Percentiles rank a stretch among this genome's conserved stretches.
phyloP scores from a whole-genome alignment of 2,888 invertebrate species.

The Megamerina dolium region DNA sequence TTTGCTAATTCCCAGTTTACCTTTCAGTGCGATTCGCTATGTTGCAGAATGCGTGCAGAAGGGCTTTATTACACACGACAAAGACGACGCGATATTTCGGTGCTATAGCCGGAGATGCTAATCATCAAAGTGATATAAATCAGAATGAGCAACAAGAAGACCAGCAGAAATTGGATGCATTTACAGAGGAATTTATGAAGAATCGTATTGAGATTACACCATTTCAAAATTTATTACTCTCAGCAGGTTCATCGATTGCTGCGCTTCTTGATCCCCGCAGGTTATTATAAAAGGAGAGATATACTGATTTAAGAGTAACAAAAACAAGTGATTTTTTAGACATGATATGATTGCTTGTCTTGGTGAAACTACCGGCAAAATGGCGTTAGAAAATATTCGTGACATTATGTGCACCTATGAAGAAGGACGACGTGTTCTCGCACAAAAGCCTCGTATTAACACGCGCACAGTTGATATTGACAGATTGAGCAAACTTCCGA shows the following conservation, averaged over 20 bases:
- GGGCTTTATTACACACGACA: not conserved
- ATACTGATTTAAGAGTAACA: not conserved
- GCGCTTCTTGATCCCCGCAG: constrained; percentile 74
- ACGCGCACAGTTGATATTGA: constrained; percentile 72
- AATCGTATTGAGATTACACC: constrained; percentile 60
- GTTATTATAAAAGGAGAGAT: constrained; percentile 22
- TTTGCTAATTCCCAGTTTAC: not conserved
- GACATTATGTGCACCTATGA: constrained; percentile 67
- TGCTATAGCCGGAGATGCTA: no score
- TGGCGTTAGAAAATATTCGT: constrained; percentile 66
- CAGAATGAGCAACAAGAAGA: no score
- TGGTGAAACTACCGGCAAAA: constrained; percentile 81
- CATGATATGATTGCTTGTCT: constrained; percentile 93
- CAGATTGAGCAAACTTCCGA: constrained; percentile 64
- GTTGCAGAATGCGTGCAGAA: constrained; percentile 11
- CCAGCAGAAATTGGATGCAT: constrained; percentile 50
- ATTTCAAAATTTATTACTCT: constrained; percentile 72
- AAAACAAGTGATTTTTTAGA: constrained; percentile 40
- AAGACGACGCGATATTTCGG: not conserved
- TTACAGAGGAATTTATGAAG: constrained; percentile 57
- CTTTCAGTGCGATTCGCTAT: constrained; percentile 4
- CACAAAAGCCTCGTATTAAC: constrained; percentile 80
- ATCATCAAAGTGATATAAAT: no score
- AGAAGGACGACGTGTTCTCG: constrained; percentile 72
- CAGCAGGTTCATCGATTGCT: constrained; percentile 80